Percentiles rank a stretch among this genome's conserved stretches.
Conservation (phyloP, 2,797 vertebrate genomes). For the Macropodus opercularis region DNA sequence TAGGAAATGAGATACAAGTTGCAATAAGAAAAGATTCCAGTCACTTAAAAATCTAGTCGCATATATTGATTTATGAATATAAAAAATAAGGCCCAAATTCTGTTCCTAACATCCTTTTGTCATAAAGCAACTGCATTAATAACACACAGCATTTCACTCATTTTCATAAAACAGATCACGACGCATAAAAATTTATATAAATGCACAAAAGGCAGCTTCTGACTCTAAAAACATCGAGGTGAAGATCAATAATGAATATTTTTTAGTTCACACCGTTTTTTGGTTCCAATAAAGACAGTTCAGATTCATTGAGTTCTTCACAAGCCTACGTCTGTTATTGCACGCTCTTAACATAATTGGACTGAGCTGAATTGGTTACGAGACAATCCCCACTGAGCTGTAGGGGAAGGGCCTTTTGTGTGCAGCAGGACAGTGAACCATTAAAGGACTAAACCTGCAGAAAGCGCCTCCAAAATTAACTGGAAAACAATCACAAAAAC, state of each 20-base stretch:
- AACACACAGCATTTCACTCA: no score
- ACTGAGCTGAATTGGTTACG: background rate
- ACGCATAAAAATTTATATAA: no score
- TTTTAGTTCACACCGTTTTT: background rate
- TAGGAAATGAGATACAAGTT: background rate
- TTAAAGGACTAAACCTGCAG: conserved; percentile 16
- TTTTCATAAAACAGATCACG: no score
- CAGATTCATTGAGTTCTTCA: background rate
- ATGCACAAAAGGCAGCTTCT: no score
- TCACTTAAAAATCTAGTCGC: no score
- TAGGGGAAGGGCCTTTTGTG: background rate
- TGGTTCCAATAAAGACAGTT: background rate
- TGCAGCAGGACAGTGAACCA: background rate
- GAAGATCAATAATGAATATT: background rate
- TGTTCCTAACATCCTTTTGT: no score
- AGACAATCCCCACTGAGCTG: background rate
- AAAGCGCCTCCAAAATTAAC: background rate
- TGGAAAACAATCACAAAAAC: background rate
- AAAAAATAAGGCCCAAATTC: no score
- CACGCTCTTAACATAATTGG: background rate
- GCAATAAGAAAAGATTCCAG: no score
- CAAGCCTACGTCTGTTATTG: background rate
- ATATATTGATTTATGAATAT: no score
- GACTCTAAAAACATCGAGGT: no score
- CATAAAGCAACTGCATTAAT: no score